Percentiles rank a stretch among this genome's conserved stretches.
Conservation (phyloP, 2,797 vertebrate genomes). For the Ptychobarbus kaznakovi region DNA sequence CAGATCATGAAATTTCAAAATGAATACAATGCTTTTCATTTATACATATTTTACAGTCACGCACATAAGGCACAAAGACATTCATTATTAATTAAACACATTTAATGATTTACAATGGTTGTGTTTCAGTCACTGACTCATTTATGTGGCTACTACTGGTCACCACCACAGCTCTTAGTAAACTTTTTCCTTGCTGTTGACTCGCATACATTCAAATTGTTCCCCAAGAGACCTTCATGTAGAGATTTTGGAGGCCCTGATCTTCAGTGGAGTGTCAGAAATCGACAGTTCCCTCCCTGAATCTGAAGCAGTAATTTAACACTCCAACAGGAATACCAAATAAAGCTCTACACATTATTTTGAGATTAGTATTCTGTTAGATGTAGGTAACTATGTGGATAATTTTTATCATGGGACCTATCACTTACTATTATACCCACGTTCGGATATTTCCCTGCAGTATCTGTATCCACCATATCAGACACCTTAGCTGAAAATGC, state of each 20-base stretch:
- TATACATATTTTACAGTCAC: not conserved
- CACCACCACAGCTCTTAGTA: not conserved
- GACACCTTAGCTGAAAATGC: not conserved
- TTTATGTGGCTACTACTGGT: not conserved
- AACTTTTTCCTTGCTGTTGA: not conserved
- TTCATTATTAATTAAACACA: not conserved
- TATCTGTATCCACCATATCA: not conserved
- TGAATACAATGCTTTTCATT: not conserved
- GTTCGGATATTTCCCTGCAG: not conserved
- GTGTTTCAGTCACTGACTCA: not conserved
- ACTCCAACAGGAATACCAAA: not conserved
- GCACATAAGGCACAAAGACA: not conserved
- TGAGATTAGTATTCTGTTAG: constrained; percentile 1
- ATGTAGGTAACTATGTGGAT: not conserved
- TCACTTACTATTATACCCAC: constrained; percentile 2
- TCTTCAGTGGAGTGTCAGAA: not conserved
- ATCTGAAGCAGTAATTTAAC: not conserved
- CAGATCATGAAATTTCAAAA: not conserved
- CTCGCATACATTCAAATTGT: not conserved
- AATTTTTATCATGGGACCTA: not conserved
- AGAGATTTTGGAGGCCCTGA: not conserved
- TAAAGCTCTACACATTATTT: not conserved
- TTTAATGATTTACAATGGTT: not conserved
- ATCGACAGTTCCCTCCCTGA: not conserved
- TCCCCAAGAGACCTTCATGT: not conserved